Percentiles rank a stretch among this genome's conserved stretches.
phyloP scores from a whole-genome alignment of 2,888 invertebrate genomes.

The Temnothorax ravouxi region DNA sequence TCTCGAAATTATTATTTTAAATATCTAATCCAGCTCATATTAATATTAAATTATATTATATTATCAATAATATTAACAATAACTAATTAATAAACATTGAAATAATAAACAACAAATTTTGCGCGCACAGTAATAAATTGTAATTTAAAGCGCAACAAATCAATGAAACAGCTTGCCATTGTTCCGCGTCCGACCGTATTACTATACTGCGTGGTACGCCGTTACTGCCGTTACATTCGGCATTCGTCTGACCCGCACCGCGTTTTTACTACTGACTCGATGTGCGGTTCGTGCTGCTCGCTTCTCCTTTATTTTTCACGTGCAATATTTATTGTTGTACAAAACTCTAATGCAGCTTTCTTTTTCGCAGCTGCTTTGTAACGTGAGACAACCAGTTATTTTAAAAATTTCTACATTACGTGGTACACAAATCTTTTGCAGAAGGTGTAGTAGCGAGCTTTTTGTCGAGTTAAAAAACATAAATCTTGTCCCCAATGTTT shows the following conservation, averaged over 20 bases:
- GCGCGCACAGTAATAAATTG: background rate
- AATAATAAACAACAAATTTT: background rate
- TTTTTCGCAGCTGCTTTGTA: background rate
- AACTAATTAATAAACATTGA: background rate
- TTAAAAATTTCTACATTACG: background rate
- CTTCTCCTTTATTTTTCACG: constrained; percentile 3
- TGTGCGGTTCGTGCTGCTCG: constrained; percentile 18
- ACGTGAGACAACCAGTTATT: background rate
- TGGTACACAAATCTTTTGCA: background rate
- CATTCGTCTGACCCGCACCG: constrained; percentile 32
- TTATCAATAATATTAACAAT: background rate
- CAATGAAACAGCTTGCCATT: constrained; percentile 17
- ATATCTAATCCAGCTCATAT: background rate
- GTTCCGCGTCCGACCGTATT: constrained; percentile 24
- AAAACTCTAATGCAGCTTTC: background rate
- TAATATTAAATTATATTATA: background rate
- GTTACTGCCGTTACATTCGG: constrained; percentile 11
- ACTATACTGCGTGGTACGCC: constrained; percentile 49
- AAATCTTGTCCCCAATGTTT: background rate
- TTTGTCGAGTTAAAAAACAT: background rate
- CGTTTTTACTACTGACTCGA: constrained; percentile 37
- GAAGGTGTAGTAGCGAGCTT: background rate
- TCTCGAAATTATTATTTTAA: background rate
- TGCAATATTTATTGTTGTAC: constrained; percentile 14
- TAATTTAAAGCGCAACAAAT: constrained; percentile 27